These are phyloP conservation scores for Sycobia sp. DNA, from an alignment of 1,140 invertebrate species.

Conservation along the genomic window DNA sequence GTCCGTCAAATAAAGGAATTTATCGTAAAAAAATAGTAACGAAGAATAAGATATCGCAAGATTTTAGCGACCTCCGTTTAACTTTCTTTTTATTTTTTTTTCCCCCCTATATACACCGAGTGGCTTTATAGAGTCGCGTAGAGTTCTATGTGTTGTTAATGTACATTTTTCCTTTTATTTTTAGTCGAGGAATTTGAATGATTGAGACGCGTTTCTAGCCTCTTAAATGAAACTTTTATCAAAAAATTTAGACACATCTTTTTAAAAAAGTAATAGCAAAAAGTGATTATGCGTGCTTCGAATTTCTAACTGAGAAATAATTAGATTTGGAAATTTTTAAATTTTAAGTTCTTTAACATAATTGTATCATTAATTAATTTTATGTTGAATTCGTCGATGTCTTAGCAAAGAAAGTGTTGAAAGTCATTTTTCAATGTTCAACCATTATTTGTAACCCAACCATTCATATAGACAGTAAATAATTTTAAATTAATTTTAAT, in stretches of 20 bases:
- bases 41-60: conserved; percentile 12
- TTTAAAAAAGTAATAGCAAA: conserved; percentile 5
- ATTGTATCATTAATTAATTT: conserved; percentile 23
- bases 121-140: not conserved
- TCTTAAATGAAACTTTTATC: conserved; percentile 9
- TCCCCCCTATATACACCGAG: not conserved
- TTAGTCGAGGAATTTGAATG: conserved; percentile 20
- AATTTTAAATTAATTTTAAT: conserved; percentile 30
- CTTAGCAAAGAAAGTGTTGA: conserved; percentile 13
- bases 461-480: not conserved
- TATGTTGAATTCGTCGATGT: conserved; percentile 19
- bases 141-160: conserved; percentile 24
- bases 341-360: conserved; percentile 14
- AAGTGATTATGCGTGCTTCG: conserved; percentile 9
- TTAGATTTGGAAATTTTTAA: conserved; percentile 24
- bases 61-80: not conserved
- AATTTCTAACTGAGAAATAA: conserved; percentile 5
- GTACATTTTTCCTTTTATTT: conserved; percentile 25
- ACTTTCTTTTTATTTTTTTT: conserved; percentile 13
- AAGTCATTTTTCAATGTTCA: conserved; percentile 14
- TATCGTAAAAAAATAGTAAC: conserved; percentile 10
- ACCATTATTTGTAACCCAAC: not conserved
- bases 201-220: not conserved
- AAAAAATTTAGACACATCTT: conserved; percentile 1
- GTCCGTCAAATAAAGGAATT: conserved; percentile 26